Conservation (phyloP, 2,113 vertebrate species). For the Rhinopomastus cyanomelas region DNA sequence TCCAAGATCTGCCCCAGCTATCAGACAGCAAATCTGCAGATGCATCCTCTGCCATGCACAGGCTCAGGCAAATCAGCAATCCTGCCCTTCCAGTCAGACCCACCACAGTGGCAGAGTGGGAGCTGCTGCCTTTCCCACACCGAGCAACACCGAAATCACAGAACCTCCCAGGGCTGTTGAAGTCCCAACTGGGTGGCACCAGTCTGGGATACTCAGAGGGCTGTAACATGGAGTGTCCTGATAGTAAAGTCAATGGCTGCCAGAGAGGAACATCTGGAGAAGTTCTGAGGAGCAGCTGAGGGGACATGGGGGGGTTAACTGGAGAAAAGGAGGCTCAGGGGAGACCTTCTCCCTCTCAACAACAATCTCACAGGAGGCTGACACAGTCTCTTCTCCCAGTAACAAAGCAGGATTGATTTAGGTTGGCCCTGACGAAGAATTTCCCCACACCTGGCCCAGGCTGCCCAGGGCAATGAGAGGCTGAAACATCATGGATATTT, state of each 20-base stretch:
- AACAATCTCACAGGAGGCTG: not conserved
- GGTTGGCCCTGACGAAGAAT: not conserved
- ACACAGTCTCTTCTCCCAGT: not conserved
- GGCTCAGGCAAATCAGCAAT: not conserved
- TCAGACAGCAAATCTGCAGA: not conserved
- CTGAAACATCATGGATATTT: not conserved
- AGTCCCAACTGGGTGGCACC: fast-evolving
- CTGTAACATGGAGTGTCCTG: not conserved
- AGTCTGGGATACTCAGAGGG: fast-evolving
- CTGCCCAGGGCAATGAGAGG: not conserved
- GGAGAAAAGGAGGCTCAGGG: not conserved
- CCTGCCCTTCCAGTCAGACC: not conserved
- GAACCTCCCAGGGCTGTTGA: fast-evolving
- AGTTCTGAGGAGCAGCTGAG: not conserved
- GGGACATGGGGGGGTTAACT: not conserved
- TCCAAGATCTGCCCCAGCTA: not conserved
- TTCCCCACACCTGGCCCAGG: not conserved
- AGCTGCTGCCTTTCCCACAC: not conserved
- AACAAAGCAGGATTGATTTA: not conserved
- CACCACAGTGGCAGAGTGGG: not conserved
- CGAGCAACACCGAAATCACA: not conserved
- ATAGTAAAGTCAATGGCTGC: not conserved
- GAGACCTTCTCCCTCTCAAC: not conserved
- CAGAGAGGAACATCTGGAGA: too few species aligned
- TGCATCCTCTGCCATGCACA: not conserved